Base-by-base conservation (phyloP, 2,113 vertebrate genomes). In the Coracopsis vasa region DNA sequence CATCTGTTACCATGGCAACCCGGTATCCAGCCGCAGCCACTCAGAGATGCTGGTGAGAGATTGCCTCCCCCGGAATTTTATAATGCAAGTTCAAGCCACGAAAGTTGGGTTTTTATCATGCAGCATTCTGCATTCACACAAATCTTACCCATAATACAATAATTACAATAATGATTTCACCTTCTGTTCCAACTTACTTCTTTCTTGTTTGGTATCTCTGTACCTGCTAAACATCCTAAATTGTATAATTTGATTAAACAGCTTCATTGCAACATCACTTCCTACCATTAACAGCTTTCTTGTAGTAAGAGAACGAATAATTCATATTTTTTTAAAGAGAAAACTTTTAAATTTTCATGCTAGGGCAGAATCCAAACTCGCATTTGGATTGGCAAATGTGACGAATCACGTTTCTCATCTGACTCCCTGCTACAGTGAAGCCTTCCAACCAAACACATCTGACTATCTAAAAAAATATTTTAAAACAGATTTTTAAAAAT, bases 1-100 rank as follows among this genome's bases (percentile, higher is more conserved):
- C 88, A 73, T 88, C 92, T 11, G 98, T 99, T 98, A 90, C 99
- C 98, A 96, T 97, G 95, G 98, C 97, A 99, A 99, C 98, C 83
- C 18, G 60, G 95, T 98, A 97, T 97, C 97, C 97, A 98, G 86
- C 95, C 15, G 61, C 92, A 97, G 95, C 94, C 42, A 60, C 97
- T 97, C 97, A 21, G 90, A 97, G 97, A 98, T 95, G 95, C 86
- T 95, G 92, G 83, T 80, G 79, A 65, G 69, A 96, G 74, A 97
- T 78, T 97, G 89, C 60, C 80, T 97, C 93, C 91, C 53, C 71
- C 86, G 65, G 70, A 80, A 66, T 96, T 95, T 92, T 74, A 65
- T 18, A 92, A 65, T 33, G 45, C 53, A 58, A 80, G 35, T 77
- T 94, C 89, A 90, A 96, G 86, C 65, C 91, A 96, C 1, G 21